A percentile compares a stretch with the other conserved stretches of the same genome.
phyloP scores from a whole-genome alignment of 2,797 vertebrate species.

The Protonibea diacanthus region DNA sequence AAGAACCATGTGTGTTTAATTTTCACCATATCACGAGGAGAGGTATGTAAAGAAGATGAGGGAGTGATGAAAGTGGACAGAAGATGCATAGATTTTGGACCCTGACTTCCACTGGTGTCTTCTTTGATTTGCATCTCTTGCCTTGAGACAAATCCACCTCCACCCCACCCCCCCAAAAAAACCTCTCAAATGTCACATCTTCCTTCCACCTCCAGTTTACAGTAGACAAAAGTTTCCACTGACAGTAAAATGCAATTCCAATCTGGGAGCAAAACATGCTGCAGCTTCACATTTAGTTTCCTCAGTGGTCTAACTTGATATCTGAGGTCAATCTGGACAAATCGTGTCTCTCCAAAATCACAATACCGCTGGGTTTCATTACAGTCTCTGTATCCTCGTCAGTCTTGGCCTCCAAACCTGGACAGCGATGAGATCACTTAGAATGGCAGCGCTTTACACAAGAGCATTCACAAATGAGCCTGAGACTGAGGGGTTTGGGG shows the following conservation, averaged over 20 bases:
- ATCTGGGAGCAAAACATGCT: constrained; percentile 43
- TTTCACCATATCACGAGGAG: constrained; percentile 41
- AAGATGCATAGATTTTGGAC: constrained; percentile 16
- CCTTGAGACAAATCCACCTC: background rate
- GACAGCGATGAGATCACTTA: constrained; percentile 49
- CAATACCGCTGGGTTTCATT: constrained; percentile 30
- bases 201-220: constrained; percentile 12
- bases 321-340: constrained; percentile 42
- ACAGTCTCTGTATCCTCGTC: constrained; percentile 30
- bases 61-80: constrained; percentile 24
- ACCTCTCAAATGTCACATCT: background rate
- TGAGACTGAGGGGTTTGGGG: background rate
- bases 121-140: constrained; percentile 14
- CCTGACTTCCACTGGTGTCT: constrained; percentile 3
- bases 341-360: constrained; percentile 37
- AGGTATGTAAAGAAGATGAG: constrained; percentile 16
- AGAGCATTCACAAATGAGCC: background rate
- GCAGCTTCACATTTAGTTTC: constrained; percentile 46
- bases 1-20: constrained; percentile 59
- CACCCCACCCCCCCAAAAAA: constrained; percentile 8
- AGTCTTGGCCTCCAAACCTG: constrained; percentile 18
- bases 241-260: constrained; percentile 45
- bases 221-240: constrained; percentile 44
- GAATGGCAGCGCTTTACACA: constrained; percentile 26
- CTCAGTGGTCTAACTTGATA: constrained; percentile 43